Conservation (phyloP, 2,113 vertebrate species). For the Sialia sialis region DNA sequence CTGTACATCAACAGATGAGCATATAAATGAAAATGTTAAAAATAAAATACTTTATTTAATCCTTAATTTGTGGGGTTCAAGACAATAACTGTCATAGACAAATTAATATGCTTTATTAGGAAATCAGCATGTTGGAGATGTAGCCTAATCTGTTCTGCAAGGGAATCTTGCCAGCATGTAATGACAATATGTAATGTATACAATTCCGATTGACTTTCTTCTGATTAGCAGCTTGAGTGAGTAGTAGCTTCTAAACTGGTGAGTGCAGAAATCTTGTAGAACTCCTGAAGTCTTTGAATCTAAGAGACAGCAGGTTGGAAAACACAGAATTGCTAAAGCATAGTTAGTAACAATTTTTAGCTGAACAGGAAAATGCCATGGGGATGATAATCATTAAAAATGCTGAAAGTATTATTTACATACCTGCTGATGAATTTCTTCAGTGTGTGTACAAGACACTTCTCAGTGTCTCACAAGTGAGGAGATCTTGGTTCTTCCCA, state of each 20-base stretch:
- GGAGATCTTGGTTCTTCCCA: not conserved
- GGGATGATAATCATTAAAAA: not conserved
- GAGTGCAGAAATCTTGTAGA: not conserved
- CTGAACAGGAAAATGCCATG: not conserved
- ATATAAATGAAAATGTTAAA: constrained; percentile 43
- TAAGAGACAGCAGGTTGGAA: not conserved
- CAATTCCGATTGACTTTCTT: not conserved
- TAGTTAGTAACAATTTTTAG: not conserved
- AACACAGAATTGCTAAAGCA: not conserved
- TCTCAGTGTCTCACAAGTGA: not conserved
- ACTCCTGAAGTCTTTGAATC: not conserved
- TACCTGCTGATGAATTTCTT: not conserved
- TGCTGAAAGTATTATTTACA: not conserved
- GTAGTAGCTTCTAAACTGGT: not conserved
- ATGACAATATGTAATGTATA: not conserved
- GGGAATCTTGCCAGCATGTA: not conserved
- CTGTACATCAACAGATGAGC: constrained; percentile 14
- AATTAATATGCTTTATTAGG: constrained; percentile 54
- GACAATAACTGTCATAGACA: constrained; percentile 22
- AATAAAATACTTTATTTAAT: constrained; percentile 33
- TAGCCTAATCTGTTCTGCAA: not conserved
- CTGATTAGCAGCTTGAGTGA: not conserved
- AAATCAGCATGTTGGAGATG: constrained; percentile 17
- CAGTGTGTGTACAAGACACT: not conserved
- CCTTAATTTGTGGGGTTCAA: constrained; percentile 36